A percentile compares a stretch with the other conserved stretches of the same genome.
Conservation (phyloP, 2,888 invertebrate species). For the Zaprionus lineosus region DNA sequence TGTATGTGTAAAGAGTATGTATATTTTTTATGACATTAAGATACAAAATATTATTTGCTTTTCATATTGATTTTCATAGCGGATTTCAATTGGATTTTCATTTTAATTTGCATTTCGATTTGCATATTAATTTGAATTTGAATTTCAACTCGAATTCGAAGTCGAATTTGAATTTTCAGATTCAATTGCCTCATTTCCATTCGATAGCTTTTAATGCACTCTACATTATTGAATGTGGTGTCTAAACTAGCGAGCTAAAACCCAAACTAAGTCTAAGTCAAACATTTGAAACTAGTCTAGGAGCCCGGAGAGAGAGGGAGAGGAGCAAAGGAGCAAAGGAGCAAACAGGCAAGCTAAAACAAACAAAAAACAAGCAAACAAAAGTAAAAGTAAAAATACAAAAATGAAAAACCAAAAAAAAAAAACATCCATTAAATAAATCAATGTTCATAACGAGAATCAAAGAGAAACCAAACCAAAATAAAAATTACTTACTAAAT, state of each 20-base stretch:
- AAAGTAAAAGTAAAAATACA: no score
- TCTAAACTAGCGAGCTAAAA: slow-evolving; percentile 61
- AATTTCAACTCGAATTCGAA: slow-evolving; percentile 6
- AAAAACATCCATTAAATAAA: slow-evolving; percentile 28
- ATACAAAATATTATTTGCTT: no score
- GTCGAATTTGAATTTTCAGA: neutral
- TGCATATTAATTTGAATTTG: neutral
- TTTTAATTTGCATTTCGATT: neutral
- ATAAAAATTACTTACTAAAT: slow-evolving; percentile 34
- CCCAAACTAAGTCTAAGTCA: slow-evolving; percentile 33
- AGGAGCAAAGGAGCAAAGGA: no score
- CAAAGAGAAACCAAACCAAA: slow-evolving; percentile 9
- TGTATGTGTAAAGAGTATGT: no score
- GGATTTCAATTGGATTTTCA: neutral
- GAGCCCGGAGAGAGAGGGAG: slow-evolving; percentile 21
- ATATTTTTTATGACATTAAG: no score
- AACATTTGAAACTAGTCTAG: slow-evolving; percentile 38
- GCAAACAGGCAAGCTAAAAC: no score
- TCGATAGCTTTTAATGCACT: slow-evolving; percentile 25
- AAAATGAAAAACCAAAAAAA: no score
- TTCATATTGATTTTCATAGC: slow-evolving; percentile 24
- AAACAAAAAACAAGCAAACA: slow-evolving; percentile 1
- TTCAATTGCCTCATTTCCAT: no score
- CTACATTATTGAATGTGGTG: slow-evolving; percentile 50
- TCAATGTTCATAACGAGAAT: slow-evolving; percentile 44